Conservation (phyloP, 2,113 vertebrate species). For the Paraplagusia blochii region DNA sequence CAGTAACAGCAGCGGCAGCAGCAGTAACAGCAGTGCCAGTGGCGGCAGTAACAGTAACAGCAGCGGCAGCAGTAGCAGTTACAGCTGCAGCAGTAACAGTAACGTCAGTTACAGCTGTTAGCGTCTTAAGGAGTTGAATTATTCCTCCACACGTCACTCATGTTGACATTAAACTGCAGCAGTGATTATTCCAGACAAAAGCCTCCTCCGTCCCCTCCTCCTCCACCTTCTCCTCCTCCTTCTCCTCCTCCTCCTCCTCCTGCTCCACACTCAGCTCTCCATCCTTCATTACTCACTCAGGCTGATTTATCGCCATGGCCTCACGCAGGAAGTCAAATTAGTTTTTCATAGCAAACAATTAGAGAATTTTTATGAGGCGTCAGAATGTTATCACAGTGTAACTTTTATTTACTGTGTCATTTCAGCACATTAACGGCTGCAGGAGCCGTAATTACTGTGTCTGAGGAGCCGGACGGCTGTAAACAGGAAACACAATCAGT, state of each 20-base stretch:
- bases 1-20: too few relatives aligned
- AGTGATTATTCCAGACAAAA: slow-evolving; percentile 70
- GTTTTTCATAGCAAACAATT: slow-evolving; percentile 57
- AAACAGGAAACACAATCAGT: too few relatives aligned
- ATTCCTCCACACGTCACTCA: slow-evolving; percentile 62
- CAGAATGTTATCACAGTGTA: slow-evolving; percentile 41
- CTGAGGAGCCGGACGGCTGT: slow-evolving; percentile 15
- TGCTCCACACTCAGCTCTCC: not conserved
- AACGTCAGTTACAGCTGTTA: slow-evolving; percentile 45
- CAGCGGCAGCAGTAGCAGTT: too few relatives aligned
- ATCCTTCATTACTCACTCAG: slow-evolving; percentile 65
- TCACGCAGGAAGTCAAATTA: slow-evolving; percentile 53
- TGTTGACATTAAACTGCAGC: slow-evolving; percentile 58
- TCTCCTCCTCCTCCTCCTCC: too few relatives aligned
- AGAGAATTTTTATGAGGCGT: slow-evolving; percentile 48
- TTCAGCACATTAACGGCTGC: slow-evolving; percentile 43
- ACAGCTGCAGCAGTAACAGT: slow-evolving; percentile 6
- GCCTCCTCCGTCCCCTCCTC: slow-evolving; percentile 31
- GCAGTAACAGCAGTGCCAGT: too few relatives aligned
- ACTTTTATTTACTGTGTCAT: slow-evolving; percentile 52
- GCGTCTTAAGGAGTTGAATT: slow-evolving; percentile 58
- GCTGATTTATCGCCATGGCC: slow-evolving; percentile 57
- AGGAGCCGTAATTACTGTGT: slow-evolving; percentile 31
- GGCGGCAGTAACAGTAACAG: too few relatives aligned
- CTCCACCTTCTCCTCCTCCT: too few relatives aligned